Percentiles rank a stretch among this genome's conserved stretches.
Conservation (phyloP, 2,113 vertebrate species). For the Rhynchopsitta pachyrhyncha region DNA sequence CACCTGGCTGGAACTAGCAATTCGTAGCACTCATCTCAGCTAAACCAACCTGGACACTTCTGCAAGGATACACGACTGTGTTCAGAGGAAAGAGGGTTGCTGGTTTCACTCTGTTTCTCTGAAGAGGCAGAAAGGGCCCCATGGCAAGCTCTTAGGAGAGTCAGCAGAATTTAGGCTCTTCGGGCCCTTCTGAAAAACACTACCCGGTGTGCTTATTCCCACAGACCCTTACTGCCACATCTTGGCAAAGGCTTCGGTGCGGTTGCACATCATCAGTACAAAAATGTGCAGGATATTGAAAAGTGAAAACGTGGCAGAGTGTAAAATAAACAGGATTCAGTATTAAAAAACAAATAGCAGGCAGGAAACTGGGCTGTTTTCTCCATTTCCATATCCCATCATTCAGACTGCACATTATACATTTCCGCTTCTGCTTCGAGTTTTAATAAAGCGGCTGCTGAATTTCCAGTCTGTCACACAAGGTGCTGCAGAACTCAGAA, state of each 20-base stretch:
- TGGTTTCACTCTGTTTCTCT: background rate
- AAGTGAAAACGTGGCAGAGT: background rate
- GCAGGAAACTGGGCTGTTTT: background rate
- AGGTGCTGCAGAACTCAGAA: background rate
- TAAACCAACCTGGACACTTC: background rate
- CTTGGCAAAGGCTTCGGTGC: background rate
- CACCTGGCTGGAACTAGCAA: background rate
- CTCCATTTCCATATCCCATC: background rate
- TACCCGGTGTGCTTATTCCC: background rate
- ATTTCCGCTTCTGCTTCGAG: background rate
- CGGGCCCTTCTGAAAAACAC: background rate
- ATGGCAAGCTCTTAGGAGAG: background rate
- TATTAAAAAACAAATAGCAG: background rate
- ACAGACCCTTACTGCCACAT: background rate
- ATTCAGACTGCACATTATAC: background rate
- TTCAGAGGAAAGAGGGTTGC: background rate
- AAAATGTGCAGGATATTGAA: background rate
- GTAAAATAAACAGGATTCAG: background rate
- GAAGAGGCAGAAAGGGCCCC: background rate
- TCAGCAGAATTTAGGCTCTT: constrained; percentile 11
- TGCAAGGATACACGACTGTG: background rate
- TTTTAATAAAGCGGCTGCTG: background rate
- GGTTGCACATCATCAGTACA: background rate
- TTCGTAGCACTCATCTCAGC: background rate
- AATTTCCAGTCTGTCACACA: background rate